Conservation (phyloP, 1,140 invertebrate genomes). For the Drosophila tristis region DNA sequence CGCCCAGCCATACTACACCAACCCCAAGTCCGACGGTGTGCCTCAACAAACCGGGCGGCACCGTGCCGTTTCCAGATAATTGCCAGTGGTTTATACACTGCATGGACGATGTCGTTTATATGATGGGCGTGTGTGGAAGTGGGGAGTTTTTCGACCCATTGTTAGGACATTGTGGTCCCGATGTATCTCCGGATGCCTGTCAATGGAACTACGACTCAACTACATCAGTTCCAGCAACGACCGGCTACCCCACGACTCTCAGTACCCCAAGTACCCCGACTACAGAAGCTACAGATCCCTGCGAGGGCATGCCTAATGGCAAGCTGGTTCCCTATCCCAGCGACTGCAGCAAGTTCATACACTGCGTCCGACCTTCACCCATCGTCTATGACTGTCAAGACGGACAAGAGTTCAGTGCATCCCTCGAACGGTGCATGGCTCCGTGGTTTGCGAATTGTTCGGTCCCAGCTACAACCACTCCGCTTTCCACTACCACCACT, state of each 20-base stretch:
- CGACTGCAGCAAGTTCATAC: slow-evolving; percentile 65
- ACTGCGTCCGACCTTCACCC: slow-evolving; percentile 35
- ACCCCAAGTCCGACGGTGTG: slow-evolving; percentile 31
- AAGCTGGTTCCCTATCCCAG: slow-evolving; percentile 64
- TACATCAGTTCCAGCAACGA: slow-evolving; percentile 3
- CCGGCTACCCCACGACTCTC: slow-evolving; percentile 7
- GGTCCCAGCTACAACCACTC: slow-evolving; percentile 5
- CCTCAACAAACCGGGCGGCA: slow-evolving; percentile 10
- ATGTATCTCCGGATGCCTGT: slow-evolving; percentile 53
- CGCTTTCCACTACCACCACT: neutral
- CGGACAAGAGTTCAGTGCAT: slow-evolving; percentile 65
- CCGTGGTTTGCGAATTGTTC: slow-evolving; percentile 59
- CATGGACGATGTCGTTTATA: slow-evolving; percentile 49
- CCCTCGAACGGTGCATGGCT: slow-evolving; percentile 59
- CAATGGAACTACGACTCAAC: slow-evolving; percentile 11
- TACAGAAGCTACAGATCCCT: slow-evolving; percentile 29
- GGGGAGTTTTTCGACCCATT: slow-evolving; percentile 60
- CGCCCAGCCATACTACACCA: slow-evolving; percentile 31
- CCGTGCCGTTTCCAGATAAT: slow-evolving; percentile 46
- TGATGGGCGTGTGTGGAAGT: slow-evolving; percentile 50
- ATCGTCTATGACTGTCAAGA: slow-evolving; percentile 36
- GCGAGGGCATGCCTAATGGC: slow-evolving; percentile 33
- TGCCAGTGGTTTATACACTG: slow-evolving; percentile 61
- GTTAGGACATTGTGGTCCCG: slow-evolving; percentile 40
- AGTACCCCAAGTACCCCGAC: slow-evolving; percentile 7